phyloP scores from a whole-genome alignment of 2,113 vertebrate species.

The Saccopteryx bilineata region DNA sequence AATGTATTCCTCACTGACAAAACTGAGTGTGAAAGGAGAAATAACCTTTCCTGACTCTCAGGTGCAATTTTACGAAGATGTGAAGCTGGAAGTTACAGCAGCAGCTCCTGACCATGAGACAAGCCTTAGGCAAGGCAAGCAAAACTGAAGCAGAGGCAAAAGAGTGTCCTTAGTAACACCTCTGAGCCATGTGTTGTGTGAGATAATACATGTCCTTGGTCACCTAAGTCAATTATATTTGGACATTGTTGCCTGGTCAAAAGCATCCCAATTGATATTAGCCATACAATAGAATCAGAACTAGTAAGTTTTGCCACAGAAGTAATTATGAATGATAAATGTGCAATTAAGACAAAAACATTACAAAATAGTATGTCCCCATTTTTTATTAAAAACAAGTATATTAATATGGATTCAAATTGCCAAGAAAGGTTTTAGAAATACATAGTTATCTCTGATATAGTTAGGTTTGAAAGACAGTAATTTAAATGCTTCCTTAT shows the following conservation, averaged over 20 bases:
- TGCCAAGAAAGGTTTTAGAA: conserved; percentile 42
- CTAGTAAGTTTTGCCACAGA: not conserved
- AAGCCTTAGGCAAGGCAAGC: conserved; percentile 23
- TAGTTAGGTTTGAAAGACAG: not conserved
- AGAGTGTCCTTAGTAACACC: not conserved
- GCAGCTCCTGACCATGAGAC: not conserved
- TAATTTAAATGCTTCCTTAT: conserved; percentile 22
- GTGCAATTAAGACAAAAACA: not conserved
- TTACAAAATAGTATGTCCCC: not conserved
- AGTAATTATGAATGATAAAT: not conserved
- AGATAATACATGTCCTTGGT: not conserved
- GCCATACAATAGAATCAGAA: not conserved
- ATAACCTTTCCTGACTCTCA: not conserved
- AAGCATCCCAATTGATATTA: conserved; percentile 1
- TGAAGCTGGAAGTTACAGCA: not conserved
- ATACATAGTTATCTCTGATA: conserved; percentile 3
- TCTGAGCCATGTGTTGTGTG: not conserved
- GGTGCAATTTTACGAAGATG: not conserved
- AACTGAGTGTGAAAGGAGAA: not conserved
- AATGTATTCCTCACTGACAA: not conserved
- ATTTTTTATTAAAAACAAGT: not conserved
- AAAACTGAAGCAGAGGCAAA: not conserved
- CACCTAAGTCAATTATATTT: not conserved
- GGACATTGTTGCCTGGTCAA: not conserved
- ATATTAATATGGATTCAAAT: not conserved